Base-by-base conservation (phyloP, 2,797 vertebrate species). In the Anguilla obscura region DNA sequence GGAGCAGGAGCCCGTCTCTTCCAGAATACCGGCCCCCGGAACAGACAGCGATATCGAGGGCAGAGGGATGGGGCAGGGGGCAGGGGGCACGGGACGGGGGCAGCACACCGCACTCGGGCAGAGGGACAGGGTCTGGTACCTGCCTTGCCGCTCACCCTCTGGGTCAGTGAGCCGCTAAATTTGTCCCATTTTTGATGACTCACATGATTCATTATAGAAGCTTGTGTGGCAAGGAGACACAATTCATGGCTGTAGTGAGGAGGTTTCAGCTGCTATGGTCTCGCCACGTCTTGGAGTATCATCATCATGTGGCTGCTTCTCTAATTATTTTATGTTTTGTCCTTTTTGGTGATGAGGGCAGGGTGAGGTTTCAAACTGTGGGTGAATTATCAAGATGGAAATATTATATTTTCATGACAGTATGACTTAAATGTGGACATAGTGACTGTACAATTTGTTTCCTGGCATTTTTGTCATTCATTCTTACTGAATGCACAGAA, bases 1-100 rank as follows among this genome's bases (percentile, higher is more conserved):
- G 95, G 97, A 97, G 96, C 97, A 96, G 91, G 95, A 96, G 95
- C 93, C 93, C 90, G 91, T 89, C 95, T 86, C 91, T 88, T 91
- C 93, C 93, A 93, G 91, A 91, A 94, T 89, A 92, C 92, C 89
- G 90, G 91, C 92, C 92, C 33, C 86, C 88, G 93, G 93, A 93
- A 92, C 88, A 93, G 91, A 93, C 92, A 92, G 91, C 85, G 91
- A 95, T 95, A 93, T 91, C 86, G 92, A 90, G 90, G 88, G 88
- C 63, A 69, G 63, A 27, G 24, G n/a, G 24, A 69, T 10, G 63
- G 63, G 24, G 63, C 24, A 69, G 63, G 52, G 88, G 24, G 88
- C 69, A 18, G 30, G 60, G 45, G 85, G 58, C 54, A 50, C 24
- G 21, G 88, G 52, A 58, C 3, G 14, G 45, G 63, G 58, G 89